Percentiles rank a stretch among this genome's conserved stretches.
Evolutionary conservation across 2,888 invertebrate species (phyloP).

Genomic region (Lutraria lutraria): DNA sequence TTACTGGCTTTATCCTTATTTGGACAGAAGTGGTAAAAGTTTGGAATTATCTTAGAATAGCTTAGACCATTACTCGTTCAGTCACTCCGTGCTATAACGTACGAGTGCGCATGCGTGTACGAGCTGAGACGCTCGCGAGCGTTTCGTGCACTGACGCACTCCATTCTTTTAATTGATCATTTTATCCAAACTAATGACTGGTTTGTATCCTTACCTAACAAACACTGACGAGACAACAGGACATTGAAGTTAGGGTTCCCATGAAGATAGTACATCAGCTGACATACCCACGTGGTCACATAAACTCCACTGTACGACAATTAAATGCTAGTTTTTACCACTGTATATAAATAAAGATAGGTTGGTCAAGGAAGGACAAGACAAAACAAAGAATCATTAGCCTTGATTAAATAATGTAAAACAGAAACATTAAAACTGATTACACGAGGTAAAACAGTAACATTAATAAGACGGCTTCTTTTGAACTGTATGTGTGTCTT

Average conservation of each 20-base stretch:
- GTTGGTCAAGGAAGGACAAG: slow-evolving; percentile 40
- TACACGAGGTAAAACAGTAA: slow-evolving; percentile 28
- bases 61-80: too few relatives aligned
- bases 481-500: slow-evolving; percentile 30
- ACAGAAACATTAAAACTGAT: slow-evolving; percentile 59
- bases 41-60: too few relatives aligned
- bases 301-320: background rate
- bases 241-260: background rate
- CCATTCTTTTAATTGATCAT: background rate
- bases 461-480: slow-evolving; percentile 35
- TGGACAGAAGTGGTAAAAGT: too few relatives aligned
- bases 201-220: slow-evolving; percentile 11
- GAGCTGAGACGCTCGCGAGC: background rate
- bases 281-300: slow-evolving; percentile 4
- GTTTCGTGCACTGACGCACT: background rate
- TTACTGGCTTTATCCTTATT: too few relatives aligned
- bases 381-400: slow-evolving; percentile 59
- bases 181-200: slow-evolving; percentile 7
- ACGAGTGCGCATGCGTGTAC: too few relatives aligned
- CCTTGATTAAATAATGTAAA: slow-evolving; percentile 62
- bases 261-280: background rate
- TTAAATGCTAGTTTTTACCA: slow-evolving; percentile 34
- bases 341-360: slow-evolving; percentile 35
- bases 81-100: too few relatives aligned
- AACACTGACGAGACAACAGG: background rate